Base-by-base conservation (phyloP, 2,797 vertebrate genomes). In the Octomys mimax region DNA sequence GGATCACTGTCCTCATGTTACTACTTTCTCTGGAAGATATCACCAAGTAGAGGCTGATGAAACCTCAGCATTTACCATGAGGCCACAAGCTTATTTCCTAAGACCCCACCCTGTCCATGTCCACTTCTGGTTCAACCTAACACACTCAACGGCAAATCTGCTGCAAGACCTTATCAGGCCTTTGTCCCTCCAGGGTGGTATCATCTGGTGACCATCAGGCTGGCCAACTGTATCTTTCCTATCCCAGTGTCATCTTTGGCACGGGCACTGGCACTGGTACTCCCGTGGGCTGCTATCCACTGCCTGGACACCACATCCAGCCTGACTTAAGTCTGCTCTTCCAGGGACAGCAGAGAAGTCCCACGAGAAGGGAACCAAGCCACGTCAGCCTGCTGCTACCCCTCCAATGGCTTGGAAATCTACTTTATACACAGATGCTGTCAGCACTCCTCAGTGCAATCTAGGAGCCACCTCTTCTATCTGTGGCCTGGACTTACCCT, bases 391-490 rank as follows among this genome's bases (percentile, higher is more conserved):
- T 10, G 2, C 36, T 19, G 33, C 64, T n/a, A 22, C 18, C 42
- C 62, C 31, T 62, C 13, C 6, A 4, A 54, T 11, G 9, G 31
- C 39, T 52, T 36, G 66, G 18, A 83, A 88, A 71, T 42, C 49
- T 57, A n/a, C 22, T 24, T 5, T 54, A 49, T 21, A 39, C 49
- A 39, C 49, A 39, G 6, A n/a, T 1, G 19, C 14, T 4, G 0
- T n/a, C 62, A 61, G 1, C 0, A 16, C 6, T 46, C 26, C 83
- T 59, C 81, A 70, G 0, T 0, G 62, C 61, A 33, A 5, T 1
- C 2, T 0, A 2, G 19, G 46, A 46, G 52, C 18, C 7, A n/a
- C 19, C 78, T 39, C 21, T 26, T 28, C 33, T 16, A 2, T 26
- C 59, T 42, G 49, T 79, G 61, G 52, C 71, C 71, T 54, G 57